Evolutionary conservation across 2,113 vertebrate species (phyloP).

Genomic region (Pangasianodon gigas): DNA sequence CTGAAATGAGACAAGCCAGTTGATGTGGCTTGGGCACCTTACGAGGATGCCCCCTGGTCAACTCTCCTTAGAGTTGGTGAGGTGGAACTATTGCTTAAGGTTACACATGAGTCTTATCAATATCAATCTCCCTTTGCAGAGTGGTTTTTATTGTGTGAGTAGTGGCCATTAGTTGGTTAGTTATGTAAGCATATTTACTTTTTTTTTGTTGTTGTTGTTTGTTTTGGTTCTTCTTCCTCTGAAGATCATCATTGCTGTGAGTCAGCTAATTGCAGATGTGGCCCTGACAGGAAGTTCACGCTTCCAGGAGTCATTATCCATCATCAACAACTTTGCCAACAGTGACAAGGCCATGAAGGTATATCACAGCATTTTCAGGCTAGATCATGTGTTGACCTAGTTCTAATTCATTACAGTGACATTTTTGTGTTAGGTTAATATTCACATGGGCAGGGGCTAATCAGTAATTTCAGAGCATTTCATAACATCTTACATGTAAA

Average conservation of each 20-base stretch:
- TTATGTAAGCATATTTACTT: neutral
- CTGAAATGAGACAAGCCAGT: neutral
- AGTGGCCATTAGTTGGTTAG: neutral
- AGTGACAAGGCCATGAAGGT: conserved; percentile 98
- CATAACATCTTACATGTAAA: neutral
- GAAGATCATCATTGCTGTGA: conserved; percentile 97
- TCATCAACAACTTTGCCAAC: conserved; percentile 99
- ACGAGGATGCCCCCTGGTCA: neutral
- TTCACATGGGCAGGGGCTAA: too few relatives aligned
- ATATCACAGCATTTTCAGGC: conserved; percentile 10
- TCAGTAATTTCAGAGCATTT: neutral
- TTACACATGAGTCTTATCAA: neutral
- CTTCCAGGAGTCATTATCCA: conserved; percentile 95
- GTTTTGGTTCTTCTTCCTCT: neutral
- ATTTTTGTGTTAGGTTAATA: neutral
- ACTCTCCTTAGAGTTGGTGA: neutral
- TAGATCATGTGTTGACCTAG: neutral
- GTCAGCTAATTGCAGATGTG: conserved; percentile 94
- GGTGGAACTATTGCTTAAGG: neutral
- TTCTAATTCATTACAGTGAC: neutral
- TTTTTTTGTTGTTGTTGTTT: neutral
- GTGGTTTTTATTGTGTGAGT: neutral
- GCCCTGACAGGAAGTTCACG: conserved; percentile 89
- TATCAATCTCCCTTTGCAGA: neutral
- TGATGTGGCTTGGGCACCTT: neutral